Evolutionary conservation across 64 coral and sea anemone species (phyloP).

Genomic region (Dendronephthya gigantea): DNA sequence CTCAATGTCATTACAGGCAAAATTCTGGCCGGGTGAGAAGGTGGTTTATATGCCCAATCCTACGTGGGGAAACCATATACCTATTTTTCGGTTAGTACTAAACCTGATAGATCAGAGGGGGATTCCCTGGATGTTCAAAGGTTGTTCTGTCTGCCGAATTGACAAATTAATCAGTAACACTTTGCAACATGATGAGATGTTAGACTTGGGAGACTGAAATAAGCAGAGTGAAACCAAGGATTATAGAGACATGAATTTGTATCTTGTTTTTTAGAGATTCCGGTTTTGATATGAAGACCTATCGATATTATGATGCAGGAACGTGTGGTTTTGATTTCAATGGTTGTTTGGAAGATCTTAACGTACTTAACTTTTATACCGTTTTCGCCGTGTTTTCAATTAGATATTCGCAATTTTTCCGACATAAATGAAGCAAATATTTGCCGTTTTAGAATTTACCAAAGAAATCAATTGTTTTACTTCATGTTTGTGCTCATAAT

Average conservation of each 20-base stretch:
- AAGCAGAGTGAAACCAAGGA: too few species aligned
- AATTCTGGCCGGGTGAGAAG: constrained; percentile 65
- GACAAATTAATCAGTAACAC: too few species aligned
- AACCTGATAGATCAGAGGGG: neutral
- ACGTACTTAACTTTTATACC: constrained; percentile 37
- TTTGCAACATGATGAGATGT: too few species aligned
- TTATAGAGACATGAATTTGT: too few species aligned
- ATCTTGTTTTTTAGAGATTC: constrained; percentile 31
- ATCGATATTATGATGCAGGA: constrained; percentile 74
- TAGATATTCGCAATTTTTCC: neutral
- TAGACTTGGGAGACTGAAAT: too few species aligned
- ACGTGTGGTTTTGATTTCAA: constrained; percentile 95
- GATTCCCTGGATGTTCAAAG: neutral
- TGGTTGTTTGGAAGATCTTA: constrained; percentile 83
- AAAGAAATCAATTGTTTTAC: constrained; percentile 59
- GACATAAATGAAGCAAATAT: neutral
- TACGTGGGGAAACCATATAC: constrained; percentile 91
- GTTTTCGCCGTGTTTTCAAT: constrained; percentile 36
- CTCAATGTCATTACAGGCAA: constrained; percentile 43
- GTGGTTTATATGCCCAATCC: constrained; percentile 69
- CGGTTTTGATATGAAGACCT: constrained; percentile 53
- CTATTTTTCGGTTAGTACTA: constrained; percentile 53
- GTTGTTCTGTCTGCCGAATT: too few species aligned
- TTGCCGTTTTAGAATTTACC: constrained; percentile 60
- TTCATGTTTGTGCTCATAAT: constrained; percentile 97